A percentile compares a stretch with the other conserved stretches of the same genome.
Evolutionary conservation across 2,888 invertebrate species (phyloP).

Genomic region (Nomada fucata): DNA sequence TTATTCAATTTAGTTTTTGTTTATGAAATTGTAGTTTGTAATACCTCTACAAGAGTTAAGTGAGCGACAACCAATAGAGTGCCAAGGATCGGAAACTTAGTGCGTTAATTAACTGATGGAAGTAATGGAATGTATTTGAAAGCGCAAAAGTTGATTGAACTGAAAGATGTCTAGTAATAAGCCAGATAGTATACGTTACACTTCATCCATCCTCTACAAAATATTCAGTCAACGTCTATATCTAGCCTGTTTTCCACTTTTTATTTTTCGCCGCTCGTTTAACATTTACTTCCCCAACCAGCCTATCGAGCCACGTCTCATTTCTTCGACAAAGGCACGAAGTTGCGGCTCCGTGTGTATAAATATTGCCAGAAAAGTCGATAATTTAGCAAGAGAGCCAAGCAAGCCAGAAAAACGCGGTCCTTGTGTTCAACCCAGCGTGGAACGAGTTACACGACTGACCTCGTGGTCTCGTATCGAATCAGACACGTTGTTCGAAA

Average conservation of each 20-base stretch:
- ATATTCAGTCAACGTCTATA: background rate
- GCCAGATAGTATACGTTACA: too few species aligned
- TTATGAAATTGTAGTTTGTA: too few species aligned
- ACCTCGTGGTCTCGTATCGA: slow-evolving; percentile 64
- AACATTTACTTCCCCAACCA: slow-evolving; percentile 14
- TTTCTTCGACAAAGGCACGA: slow-evolving; percentile 50
- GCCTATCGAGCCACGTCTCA: slow-evolving; percentile 26
- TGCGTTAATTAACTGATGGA: too few species aligned
- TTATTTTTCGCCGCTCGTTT: slow-evolving; percentile 12
- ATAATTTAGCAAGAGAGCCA: slow-evolving; percentile 62
- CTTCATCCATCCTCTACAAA: background rate
- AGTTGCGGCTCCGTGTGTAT: slow-evolving; percentile 33
- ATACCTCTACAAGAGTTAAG: too few species aligned
- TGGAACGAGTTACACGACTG: slow-evolving; percentile 72
- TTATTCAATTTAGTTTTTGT: too few species aligned
- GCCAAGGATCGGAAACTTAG: too few species aligned
- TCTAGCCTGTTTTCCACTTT: too few species aligned
- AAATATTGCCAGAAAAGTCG: slow-evolving; percentile 64
- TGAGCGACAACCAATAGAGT: too few species aligned
- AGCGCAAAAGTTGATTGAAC: too few species aligned
- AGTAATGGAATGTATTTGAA: too few species aligned
- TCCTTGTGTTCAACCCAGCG: slow-evolving; percentile 71
- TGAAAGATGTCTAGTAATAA: too few species aligned
- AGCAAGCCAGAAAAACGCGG: slow-evolving; percentile 62
- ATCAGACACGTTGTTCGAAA: slow-evolving; percentile 56